These are phyloP conservation scores for Choristoneura rosaceana DNA, from an alignment of 2,888 invertebrate species.

Conservation along the genomic window DNA sequence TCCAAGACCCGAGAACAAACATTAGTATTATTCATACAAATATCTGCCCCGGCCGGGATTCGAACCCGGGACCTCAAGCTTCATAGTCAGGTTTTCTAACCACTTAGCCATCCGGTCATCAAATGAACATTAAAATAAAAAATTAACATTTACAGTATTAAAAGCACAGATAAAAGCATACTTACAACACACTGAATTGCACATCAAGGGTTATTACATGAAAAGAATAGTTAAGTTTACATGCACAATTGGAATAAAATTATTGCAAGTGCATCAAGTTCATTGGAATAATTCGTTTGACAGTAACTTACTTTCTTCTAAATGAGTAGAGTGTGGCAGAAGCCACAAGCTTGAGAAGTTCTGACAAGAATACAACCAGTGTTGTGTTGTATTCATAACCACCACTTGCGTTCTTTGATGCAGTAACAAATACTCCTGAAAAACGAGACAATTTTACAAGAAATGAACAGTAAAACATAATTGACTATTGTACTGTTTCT, in stretches of 20 bases:
- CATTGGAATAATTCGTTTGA: background rate
- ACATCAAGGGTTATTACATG: constrained; percentile 39
- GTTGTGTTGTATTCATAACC: constrained; percentile 95
- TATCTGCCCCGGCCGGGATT: too few species aligned
- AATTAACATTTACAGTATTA: background rate
- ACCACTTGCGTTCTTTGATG: constrained; percentile 93
- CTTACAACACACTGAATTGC: constrained; percentile 27
- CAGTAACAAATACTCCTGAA: constrained; percentile 95
- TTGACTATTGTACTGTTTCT: constrained; percentile 21
- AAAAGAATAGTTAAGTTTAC: constrained; percentile 28
- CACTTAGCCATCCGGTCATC: too few species aligned
- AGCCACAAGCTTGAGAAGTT: constrained; percentile 92
- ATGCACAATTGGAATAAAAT: constrained; percentile 8
- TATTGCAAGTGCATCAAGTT: background rate
- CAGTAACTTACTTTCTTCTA: constrained; percentile 73
- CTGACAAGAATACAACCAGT: constrained; percentile 94
- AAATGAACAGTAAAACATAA: constrained; percentile 12
- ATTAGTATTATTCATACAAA: too few species aligned
- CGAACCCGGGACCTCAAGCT: too few species aligned
- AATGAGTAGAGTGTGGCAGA: constrained; percentile 90
- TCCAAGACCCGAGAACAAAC: too few species aligned
- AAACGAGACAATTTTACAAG: constrained; percentile 49
- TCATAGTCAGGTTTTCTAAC: too few species aligned
- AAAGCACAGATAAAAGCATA: background rate
- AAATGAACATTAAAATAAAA: too few species aligned